Base-by-base conservation (phyloP, 2,888 invertebrate species). In the Strigamia maritima region DNA sequence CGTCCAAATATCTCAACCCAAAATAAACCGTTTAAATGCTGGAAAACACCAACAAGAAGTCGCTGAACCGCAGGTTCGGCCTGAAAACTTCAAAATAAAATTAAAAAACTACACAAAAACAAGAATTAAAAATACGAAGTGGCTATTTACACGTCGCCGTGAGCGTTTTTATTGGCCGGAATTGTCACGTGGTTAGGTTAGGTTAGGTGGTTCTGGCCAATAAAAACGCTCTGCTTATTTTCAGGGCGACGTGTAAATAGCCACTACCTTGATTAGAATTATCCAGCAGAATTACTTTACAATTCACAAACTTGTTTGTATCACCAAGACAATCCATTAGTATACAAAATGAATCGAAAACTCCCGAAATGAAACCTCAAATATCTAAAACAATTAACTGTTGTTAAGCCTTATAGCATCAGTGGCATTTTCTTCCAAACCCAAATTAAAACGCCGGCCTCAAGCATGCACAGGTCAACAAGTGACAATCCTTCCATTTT, bases 11-110 rank as follows among this genome's bases (percentile, higher is more conserved):
- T 82, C 97, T 91, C 76, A 98, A 90, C 78, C 98, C 97, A 87
- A 98, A 98, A 88, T 97, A 98, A 81, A 96, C 94, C 78, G 97
- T 97, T 88, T 98, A 98, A 89, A 86, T 97, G 94, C 83, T 93
- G 91, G 87, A 94, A 97, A 77, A 97, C 95, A 82, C 94, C 92
- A 86, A 97, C 97, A 85, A 97, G 87, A 82, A 98, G 88, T 82
- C 93, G 93, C 86, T 97, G 96, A 22, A 97, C 98, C 49, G 91
- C 90, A 85, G 92, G 93, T 86, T 93, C 93, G 87, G 94, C 94
- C 95, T 97, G 91, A 80, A 91, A 90, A 84, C 79, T 80, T 83
- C 83, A 83, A 84, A 83, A 82, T 83, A 74, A 80, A 80, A 80
- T 74, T 7, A 26, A 12, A 77, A 70, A 35, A 31, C 16, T 60